Evolutionary conservation across 2,113 vertebrate species (phyloP).

Genomic region (Tetrax tetrax): DNA sequence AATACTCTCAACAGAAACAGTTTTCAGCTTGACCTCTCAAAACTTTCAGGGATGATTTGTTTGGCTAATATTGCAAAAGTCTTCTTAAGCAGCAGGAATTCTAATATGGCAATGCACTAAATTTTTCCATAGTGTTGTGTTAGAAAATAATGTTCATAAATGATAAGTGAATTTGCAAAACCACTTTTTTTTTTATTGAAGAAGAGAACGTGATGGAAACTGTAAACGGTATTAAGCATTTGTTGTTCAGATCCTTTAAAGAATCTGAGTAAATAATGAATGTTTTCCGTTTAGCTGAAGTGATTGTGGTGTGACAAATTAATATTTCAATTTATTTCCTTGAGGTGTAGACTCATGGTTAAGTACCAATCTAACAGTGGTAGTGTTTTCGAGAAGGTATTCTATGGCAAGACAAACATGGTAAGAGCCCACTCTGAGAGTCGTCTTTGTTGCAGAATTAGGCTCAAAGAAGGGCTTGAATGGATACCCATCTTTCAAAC

Average conservation of each 20-base stretch:
- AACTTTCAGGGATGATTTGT: background rate
- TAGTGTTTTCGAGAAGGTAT: background rate
- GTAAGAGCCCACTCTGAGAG: background rate
- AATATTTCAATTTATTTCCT: background rate
- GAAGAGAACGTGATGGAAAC: background rate
- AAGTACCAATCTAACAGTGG: background rate
- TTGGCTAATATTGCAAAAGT: background rate
- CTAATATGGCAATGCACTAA: fast-evolving
- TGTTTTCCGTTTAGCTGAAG: background rate
- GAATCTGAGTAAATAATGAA: background rate
- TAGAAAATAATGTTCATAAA: background rate
- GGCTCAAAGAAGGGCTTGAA: background rate
- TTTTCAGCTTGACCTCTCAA: background rate
- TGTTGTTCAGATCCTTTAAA: background rate
- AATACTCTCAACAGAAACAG: background rate
- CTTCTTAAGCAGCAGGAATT: background rate
- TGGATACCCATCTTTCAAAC: background rate
- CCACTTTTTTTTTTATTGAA: background rate
- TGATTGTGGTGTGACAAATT: background rate
- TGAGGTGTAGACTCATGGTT: background rate
- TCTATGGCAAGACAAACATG: background rate
- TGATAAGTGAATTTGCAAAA: background rate
- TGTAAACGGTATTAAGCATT: background rate
- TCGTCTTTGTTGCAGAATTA: background rate
- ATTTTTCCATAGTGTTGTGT: background rate